These are phyloP conservation scores for Ornithoptera alexandrae DNA, from an alignment of 2,888 invertebrate species.

Conservation along the genomic window DNA sequence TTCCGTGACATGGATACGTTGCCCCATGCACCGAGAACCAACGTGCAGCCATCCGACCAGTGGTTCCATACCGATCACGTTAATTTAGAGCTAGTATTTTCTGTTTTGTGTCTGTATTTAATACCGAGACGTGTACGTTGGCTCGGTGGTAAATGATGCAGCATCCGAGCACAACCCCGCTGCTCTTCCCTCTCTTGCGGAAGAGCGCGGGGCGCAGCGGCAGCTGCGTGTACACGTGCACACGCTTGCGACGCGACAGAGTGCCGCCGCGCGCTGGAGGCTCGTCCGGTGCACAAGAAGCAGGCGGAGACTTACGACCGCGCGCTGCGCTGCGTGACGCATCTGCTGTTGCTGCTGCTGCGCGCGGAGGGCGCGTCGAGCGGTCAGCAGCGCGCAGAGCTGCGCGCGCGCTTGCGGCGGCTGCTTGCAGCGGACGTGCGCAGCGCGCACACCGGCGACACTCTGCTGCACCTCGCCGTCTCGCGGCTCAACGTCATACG, in stretches of 20 bases:
- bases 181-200: too few species aligned
- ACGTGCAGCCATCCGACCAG: too few species aligned
- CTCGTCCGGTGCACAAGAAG: conserved; percentile 85
- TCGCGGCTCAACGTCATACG: conserved; percentile 88
- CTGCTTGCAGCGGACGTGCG: conserved; percentile 83
- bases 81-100: too few species aligned
- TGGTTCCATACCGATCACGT: too few species aligned
- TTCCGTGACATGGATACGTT: too few species aligned
- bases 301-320: conserved; percentile 92
- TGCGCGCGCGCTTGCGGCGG: conserved; percentile 74
- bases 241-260: conserved; percentile 46
- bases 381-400: conserved; percentile 52
- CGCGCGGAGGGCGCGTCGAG: conserved; percentile 72
- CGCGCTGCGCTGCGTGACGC: conserved; percentile 88
- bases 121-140: too few species aligned
- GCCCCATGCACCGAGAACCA: too few species aligned
- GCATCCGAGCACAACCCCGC: too few species aligned
- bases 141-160: too few species aligned
- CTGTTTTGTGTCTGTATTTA: too few species aligned
- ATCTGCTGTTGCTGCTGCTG: conserved; percentile 85
- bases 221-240: background rate
- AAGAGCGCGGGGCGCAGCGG: background rate
- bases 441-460: conserved; percentile 85
- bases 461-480: conserved; percentile 91
- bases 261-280: conserved; percentile 70